phyloP scores from a whole-genome alignment of 2,888 invertebrate genomes.

The Mylabris sibirica region DNA sequence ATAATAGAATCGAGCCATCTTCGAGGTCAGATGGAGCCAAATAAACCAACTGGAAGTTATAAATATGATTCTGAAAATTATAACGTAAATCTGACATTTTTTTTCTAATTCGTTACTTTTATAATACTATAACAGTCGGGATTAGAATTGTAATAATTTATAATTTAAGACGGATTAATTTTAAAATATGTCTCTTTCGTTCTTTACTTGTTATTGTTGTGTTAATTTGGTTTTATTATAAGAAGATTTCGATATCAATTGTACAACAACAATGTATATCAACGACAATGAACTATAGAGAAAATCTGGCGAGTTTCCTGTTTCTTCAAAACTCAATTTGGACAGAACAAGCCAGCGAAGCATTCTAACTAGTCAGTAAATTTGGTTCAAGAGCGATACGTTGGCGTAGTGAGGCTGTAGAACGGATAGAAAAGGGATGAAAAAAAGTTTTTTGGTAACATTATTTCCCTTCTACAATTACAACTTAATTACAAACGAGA shows the following conservation, averaged over 20 bases:
- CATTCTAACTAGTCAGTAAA: constrained; percentile 1
- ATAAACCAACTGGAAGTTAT: neutral
- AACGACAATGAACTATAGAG: neutral
- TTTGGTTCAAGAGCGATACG: neutral
- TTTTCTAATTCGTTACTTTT: neutral
- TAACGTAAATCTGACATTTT: neutral
- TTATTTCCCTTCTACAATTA: constrained; percentile 37
- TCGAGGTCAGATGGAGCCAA: neutral
- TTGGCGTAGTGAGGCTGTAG: neutral
- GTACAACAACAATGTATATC: neutral
- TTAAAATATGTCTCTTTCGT: neutral
- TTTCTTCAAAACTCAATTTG: constrained; percentile 5
- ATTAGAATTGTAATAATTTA: neutral
- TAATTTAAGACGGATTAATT: neutral
- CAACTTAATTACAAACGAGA: constrained; percentile 39
- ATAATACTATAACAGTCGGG: neutral
- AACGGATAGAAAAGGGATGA: neutral
- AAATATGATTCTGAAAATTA: constrained; percentile 3
- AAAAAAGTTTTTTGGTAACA: constrained; percentile 38
- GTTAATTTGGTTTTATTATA: neutral
- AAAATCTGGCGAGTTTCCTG: neutral
- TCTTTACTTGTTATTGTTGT: neutral
- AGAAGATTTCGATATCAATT: neutral
- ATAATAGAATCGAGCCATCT: neutral
- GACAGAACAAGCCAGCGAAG: neutral